Evolutionary conservation across 2,113 vertebrate species (phyloP).

Genomic region (Gasterosteus nipponicus): DNA sequence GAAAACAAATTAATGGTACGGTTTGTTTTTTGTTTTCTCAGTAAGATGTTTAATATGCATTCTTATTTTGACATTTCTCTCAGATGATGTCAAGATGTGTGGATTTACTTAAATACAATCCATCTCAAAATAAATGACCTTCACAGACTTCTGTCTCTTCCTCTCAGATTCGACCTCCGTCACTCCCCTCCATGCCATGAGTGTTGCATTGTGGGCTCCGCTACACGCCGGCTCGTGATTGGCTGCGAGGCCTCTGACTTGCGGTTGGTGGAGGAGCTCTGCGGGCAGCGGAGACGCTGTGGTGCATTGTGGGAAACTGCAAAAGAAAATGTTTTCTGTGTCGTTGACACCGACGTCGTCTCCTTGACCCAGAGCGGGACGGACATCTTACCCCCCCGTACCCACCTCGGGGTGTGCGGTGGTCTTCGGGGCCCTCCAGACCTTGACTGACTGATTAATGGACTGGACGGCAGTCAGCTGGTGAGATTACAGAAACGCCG

Average conservation of each 20-base stretch:
- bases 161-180: neutral
- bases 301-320: constrained; percentile 36
- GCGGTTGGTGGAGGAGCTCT: constrained; percentile 15
- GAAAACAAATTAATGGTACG: no score
- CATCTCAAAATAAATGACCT: neutral
- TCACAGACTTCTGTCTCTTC: neutral
- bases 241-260: no score
- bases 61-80: no score
- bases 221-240: constrained; percentile 16
- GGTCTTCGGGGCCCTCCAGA: constrained; percentile 61
- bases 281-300: neutral
- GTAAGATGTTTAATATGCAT: neutral
- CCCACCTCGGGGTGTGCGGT: constrained; percentile 16
- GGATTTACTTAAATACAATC: neutral
- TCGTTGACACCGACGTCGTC: constrained; percentile 34
- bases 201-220: constrained; percentile 23
- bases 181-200: neutral
- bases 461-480: constrained; percentile 78
- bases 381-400: constrained; percentile 4
- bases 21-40: no score
- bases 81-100: no score
- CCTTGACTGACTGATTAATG: constrained; percentile 78
- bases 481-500: constrained; percentile 75
- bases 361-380: constrained; percentile 73
- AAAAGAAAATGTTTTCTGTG: constrained; percentile 18